Base-by-base conservation (phyloP, 2,888 invertebrate genomes). In the Parnassius mnemosyne region DNA sequence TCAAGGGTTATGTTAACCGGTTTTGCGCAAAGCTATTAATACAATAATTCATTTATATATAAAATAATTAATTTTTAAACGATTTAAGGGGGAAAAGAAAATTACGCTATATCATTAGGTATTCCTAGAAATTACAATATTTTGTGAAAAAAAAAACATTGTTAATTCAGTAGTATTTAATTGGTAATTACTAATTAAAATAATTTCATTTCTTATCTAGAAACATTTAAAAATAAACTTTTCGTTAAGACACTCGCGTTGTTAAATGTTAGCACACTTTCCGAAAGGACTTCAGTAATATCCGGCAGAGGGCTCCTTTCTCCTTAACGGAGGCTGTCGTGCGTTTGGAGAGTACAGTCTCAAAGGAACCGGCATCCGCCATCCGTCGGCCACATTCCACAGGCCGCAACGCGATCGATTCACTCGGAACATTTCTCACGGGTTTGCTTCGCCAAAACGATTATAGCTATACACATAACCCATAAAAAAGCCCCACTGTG, bases 321-420 rank as follows among this genome's bases (percentile, higher is more conserved):
- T 85, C 87, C 72, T 76, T 84, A 81, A 68, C 80, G 74, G 85
- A 79, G 83, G 81, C 81, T 83, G 86, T 83, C 81, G 84, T 82
- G 83, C 83, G 81, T 81, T 80, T 75, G 81, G 83, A 80, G 81
- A 83, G 84, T 77, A 75, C 72, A 81, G 80, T 78, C 83, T 89
- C 89, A 91, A 90, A 90, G 89, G 84, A 84, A 87, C 91, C 89
- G 89, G 88, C 89, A 80, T 76, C 84, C 88, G 87, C 87, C 87
- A 83, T 82, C 85, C 77, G 51, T 13, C 85, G 86, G 81, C 85
- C 84, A 83, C 89, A 89, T 89, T 89, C 89, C 89, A 78, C 75
- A 76, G 78, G 75, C 79, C 72, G 73, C 78, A 79, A 81, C 79
- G 78, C 81, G 78, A 80, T 77, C 85, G 82, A 80, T 83, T 83